Evolutionary conservation across 1,140 invertebrate genomes (phyloP), one percentile per base, ranked within the genome.

Genomic region (Cydia strobilella): DNA sequence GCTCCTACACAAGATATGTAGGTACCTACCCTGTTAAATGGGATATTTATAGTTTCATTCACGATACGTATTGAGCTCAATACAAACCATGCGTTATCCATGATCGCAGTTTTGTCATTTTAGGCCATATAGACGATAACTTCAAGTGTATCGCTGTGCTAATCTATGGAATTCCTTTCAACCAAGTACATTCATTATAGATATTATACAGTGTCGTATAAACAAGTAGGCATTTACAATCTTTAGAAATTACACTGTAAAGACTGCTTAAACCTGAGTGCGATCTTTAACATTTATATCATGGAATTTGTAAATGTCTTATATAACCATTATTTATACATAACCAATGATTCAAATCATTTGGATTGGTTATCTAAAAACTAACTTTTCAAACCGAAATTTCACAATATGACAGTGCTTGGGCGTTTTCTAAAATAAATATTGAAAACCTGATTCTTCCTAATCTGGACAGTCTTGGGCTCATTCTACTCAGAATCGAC

Each of bases 61-160:
- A 23, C 18, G 12, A n/a, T 59, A 59, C 2, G 20, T 59, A 59
- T 59, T 59, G 54, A 59, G 54, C 54, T 59, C 54, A 59, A 59
- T 23, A 59, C 20, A 23, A 59, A 59, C 54, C 15, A 18, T 59
- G 54, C 54, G 54, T 59, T 23, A 59, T 59, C 54, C 18, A 3
- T 23, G 54, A 59, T 59, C 54, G 7, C 54, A n/a, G 54, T 59
- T 59, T 59, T 59, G 54, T 59, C 54, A 59, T 59, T 59, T 59
- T 59, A 23, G 54, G 54, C 54, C 20, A 59, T 23, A 18, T 20
- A 59, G 20, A 20, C 54, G 54, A n/a, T 18, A 51, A 18, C 54
- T 23, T 59, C 18, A 9, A 20, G 18, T 23, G 54, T 59, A 59
- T 59, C 54, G 18, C 54, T 59, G 20, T 59, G 54, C 54, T 59